Evolutionary conservation across 1,140 invertebrate species (phyloP).

Genomic region (Xylocopa sonorina): DNA sequence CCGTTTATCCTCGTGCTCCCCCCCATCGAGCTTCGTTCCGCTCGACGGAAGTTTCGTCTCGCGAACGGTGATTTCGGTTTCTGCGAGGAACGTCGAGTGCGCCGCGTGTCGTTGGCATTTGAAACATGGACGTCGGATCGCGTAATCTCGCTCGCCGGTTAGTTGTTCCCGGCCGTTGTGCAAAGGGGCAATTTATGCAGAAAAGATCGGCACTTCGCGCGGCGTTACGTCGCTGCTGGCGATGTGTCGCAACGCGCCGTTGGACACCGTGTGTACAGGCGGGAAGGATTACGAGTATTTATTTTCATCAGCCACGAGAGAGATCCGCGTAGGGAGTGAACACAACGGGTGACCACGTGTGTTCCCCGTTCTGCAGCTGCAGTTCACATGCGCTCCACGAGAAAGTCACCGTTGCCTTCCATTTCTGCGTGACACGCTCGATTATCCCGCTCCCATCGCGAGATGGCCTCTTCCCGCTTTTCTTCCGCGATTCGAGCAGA

Average conservation of each 20-base stretch:
- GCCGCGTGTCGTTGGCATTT: neutral
- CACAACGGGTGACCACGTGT: slow-evolving; percentile 57
- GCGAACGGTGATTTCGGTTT: neutral
- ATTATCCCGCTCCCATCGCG: slow-evolving; percentile 21
- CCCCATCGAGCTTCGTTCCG: neutral
- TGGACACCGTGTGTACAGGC: neutral
- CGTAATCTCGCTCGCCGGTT: neutral
- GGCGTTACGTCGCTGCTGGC: neutral
- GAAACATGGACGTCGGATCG: neutral
- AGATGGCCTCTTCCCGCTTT: neutral
- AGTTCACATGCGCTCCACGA: slow-evolving; percentile 58
- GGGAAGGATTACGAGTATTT: slow-evolving; percentile 27
- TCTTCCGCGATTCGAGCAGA: neutral
- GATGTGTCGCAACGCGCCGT: neutral
- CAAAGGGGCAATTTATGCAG: neutral
- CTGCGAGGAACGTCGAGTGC: neutral
- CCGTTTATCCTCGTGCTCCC: neutral
- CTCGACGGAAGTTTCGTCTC: neutral
- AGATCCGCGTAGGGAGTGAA: slow-evolving; percentile 40
- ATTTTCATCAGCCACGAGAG: slow-evolving; percentile 32
- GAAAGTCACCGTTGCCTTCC: slow-evolving; percentile 54
- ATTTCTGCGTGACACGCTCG: slow-evolving; percentile 21
- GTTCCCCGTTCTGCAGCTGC: slow-evolving; percentile 56
- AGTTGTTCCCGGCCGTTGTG: neutral
- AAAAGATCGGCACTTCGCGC: neutral